Evolutionary conservation across 2,888 invertebrate species (phyloP).

Genomic region (Chrysolina oricalcia): DNA sequence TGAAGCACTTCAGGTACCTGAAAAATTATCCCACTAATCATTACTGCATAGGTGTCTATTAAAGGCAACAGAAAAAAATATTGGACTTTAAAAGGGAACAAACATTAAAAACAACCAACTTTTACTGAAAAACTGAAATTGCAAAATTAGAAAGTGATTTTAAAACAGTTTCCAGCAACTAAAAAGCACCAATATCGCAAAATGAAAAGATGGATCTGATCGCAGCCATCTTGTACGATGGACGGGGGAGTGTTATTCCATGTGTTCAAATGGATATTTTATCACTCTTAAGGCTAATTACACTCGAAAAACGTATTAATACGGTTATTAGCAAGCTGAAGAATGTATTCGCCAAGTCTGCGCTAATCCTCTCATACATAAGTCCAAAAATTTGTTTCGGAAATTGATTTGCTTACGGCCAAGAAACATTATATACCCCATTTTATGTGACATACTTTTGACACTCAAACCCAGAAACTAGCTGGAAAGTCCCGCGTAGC

Average conservation of each 20-base stretch:
- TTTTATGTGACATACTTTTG: conserved; percentile 84
- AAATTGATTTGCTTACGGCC: conserved; percentile 72
- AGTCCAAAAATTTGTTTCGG: conserved; percentile 61
- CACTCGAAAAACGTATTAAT: conserved; percentile 35
- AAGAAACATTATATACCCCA: conserved; percentile 78
- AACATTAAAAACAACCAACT: neutral
- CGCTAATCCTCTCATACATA: conserved; percentile 57
- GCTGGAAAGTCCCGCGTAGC: conserved; percentile 57
- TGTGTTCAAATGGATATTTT: conserved; percentile 71
- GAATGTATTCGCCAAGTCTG: conserved; percentile 51
- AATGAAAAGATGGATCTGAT: conserved; percentile 73
- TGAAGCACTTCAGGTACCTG: conserved; percentile 69
- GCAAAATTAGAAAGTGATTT: conserved; percentile 27
- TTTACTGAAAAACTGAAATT: neutral
- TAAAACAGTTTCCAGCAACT: conserved; percentile 43
- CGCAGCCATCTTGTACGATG: conserved; percentile 72
- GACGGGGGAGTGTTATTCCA: conserved; percentile 73
- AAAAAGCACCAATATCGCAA: conserved; percentile 65
- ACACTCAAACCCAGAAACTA: conserved; percentile 72
- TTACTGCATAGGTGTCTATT: conserved; percentile 11
- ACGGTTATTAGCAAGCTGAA: conserved; percentile 26
- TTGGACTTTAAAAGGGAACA: neutral
- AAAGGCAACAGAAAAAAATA: conserved; percentile 6
- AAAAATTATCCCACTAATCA: conserved; percentile 35
- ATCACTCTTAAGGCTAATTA: conserved; percentile 42